Evolutionary conservation across 2,113 vertebrate genomes (phyloP), one percentile per base, ranked within the genome.

Genomic region (Lamprotornis superbus): DNA sequence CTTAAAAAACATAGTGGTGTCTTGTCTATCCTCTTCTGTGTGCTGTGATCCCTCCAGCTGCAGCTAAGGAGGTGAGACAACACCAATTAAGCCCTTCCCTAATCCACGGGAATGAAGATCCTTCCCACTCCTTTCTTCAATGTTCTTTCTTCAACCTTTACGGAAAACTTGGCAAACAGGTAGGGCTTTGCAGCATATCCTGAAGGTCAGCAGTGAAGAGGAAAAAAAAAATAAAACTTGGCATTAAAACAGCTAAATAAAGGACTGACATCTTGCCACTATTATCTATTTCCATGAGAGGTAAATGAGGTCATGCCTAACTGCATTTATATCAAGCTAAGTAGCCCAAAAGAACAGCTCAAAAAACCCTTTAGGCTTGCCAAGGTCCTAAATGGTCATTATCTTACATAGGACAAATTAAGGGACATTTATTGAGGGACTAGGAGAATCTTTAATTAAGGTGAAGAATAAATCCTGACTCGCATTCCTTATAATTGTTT

Each of bases 361-460:
- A 90, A 69, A 91, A 93, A 84, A 23, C 83, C 71, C 93, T 92
- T 92, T 78, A 92, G 83, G 65, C 37, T 89, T 95, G 85, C 93
- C 85, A 94, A 93, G 69, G 96, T 89, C 91, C 90, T 92, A 90
- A 96, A 84, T 1, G 39, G 90, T 88, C 63, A 67, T 96, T 96
- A 95, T 92, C 86, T 87, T 89, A 93, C 83, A 87, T n/a, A 96
- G 94, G 76, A 86, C 69, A 74, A 57, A 94, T 94, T 93, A 96
- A 95, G 65, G 46, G 33, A 93, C 64, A 69, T 86, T 95, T 87
- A 76, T 11, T 86, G 84, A 90, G 68, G 23, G 61, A 93, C 81
- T 73, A 87, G 56, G 83, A 93, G 42, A 79, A 91, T 80, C 75
- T 86, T 89, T 88, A 95, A 83, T 88, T 93, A 92, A 97, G 86